Base-by-base conservation (phyloP, 2,797 vertebrate genomes). In the Hippoglossus hippoglossus region DNA sequence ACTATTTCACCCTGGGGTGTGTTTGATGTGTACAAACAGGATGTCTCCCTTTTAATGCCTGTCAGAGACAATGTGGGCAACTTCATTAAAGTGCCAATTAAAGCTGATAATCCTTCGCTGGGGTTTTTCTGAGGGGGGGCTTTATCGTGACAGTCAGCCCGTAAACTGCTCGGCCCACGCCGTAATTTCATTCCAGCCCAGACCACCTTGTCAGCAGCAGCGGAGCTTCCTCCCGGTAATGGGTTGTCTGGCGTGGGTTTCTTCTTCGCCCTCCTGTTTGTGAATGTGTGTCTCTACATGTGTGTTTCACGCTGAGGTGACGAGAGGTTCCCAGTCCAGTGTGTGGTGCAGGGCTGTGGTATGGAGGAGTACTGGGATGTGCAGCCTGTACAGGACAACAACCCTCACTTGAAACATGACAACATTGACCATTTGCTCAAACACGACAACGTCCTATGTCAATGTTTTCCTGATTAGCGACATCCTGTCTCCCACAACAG, bases 71-170 rank as follows among this genome's bases (percentile, higher is more conserved):
- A 58, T 49, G 39, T 67, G 52, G 67, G 65, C 21, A 31, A 75
- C 83, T 80, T 85, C 53, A 88, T 89, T 86, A 85, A 81, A 67
- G 75, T 54, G 69, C 68, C 86, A 91, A 79, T 89, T 88, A 91
- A 87, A 84, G 63, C 71, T 39, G 67, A 71, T 86, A 81, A 89
- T 86, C 81, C 63, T 69, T 72, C 19, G 13, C 50, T 12, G 39
- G n/a, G 28, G 26, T 7, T 28, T 67, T 67, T 81, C 64, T 76
- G 70, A 56, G 15, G 56, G 24, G 22, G 67, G 53, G 51, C 36
- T 75, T 77, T 63, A 75, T 76, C 63, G 4, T 19, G 67, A 73
- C 83, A 64, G 67, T 34, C n/a, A 64, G 82, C 71, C 67, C 36
- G 70, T 21, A 36, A 31, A 25, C 39, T 16, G 13, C 64, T 75